Evolutionary conservation across 92 coral and sea anemone genomes (phyloP).

Genomic region (Palythoa heliodiscus): DNA sequence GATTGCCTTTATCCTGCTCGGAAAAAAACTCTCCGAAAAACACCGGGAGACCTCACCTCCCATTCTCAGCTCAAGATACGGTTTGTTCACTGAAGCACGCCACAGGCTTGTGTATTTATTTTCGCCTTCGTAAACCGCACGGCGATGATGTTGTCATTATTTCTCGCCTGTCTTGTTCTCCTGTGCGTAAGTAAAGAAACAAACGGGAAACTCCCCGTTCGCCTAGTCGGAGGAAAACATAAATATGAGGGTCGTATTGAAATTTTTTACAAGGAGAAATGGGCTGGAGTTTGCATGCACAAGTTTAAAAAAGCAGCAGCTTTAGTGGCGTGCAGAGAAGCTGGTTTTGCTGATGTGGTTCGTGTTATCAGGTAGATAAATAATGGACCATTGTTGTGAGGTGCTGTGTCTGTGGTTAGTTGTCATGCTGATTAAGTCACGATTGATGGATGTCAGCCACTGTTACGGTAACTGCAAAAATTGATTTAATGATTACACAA

Average conservation of each 20-base stretch:
- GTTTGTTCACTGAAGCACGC: neutral
- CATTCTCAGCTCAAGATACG: no score
- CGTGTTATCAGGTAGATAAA: conserved; percentile 61
- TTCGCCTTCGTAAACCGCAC: neutral
- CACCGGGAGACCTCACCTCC: neutral
- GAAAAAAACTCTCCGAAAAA: neutral
- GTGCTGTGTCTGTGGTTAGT: neutral
- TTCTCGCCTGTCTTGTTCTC: neutral
- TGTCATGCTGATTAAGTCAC: conserved; percentile 1
- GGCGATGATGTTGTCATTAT: neutral
- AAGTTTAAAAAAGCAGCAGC: conserved; percentile 44
- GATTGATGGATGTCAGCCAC: neutral
- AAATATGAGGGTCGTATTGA: conserved; percentile 55
- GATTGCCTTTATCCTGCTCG: no score
- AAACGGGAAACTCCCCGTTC: conserved; percentile 28
- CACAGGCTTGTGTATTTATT: neutral
- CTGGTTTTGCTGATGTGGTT: conserved; percentile 72
- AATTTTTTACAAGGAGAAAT: conserved; percentile 49
- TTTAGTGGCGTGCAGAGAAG: conserved; percentile 50
- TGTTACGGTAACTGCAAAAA: no score
- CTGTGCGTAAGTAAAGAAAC: neutral
- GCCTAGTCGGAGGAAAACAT: conserved; percentile 53
- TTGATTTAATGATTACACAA: no score
- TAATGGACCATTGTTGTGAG: conserved; percentile 27
- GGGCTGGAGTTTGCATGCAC: conserved; percentile 55